Base-by-base conservation (phyloP, 1,140 invertebrate genomes). In the Drosophila kepulauana region DNA sequence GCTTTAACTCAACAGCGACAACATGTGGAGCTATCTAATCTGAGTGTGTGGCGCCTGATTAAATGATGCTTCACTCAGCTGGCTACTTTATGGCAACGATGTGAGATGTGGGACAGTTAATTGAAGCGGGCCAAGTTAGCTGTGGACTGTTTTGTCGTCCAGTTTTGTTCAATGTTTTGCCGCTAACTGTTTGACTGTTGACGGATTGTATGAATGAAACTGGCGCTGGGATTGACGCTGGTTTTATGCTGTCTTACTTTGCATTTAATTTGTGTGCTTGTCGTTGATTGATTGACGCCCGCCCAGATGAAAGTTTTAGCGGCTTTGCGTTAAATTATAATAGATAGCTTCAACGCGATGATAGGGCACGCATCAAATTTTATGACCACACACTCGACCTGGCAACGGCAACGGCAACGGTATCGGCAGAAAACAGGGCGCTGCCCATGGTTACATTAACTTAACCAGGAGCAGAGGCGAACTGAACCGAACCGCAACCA, bases 281-380 rank as follows among this genome's bases (percentile, higher is more conserved):
- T 85, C 85, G 81, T 85, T 90, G 85, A 88, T 88, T 88, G 85
- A 88, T 88, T 89, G 85, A 88, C 85, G 74, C 64, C 64, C 85
- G 74, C 64, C 64, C 81, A 71, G 79, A 82, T 82, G 82, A 86
- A 86, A 87, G 82, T 87, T 86, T 86, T 72, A 76, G 85, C 82
- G 84, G 82, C 80, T 87, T 87, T 84, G 67, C 59, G 70, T 71
- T 81, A 80, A 84, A 87, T 88, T 88, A 87, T 88, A 88, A 87
- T 75, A 88, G 75, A 87, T 88, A 67, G 74, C 64, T 41, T 49
- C 72, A 59, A 13, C 52, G 58, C 62, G 65, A 67, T 78, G 85
- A 87, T 84, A 78, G 80, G 67, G 69, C 84, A 84, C 82, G 84
- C 80, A 87, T 87, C 73, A 87, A 88, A 80, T 87, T 87, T 84